Conservation (phyloP, 1,140 invertebrate species). For the Nylanderia fulva region DNA sequence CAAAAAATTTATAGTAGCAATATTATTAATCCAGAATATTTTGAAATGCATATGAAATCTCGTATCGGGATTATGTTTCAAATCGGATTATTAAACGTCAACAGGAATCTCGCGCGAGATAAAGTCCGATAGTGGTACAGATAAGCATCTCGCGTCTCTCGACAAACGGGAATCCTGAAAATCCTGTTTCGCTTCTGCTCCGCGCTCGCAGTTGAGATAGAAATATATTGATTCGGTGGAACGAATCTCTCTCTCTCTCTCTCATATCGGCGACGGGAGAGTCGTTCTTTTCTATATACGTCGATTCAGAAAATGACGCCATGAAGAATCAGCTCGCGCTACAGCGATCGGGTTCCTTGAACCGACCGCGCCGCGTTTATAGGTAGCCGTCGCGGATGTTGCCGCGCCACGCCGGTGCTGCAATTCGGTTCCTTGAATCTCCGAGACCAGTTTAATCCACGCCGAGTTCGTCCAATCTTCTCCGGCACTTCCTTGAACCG, state of each 20-base stretch:
- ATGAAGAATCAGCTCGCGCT: slow-evolving; percentile 29
- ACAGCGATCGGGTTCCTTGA: slow-evolving; percentile 56
- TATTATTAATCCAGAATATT: slow-evolving; percentile 17
- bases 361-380: slow-evolving; percentile 23
- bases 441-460: slow-evolving; percentile 59
- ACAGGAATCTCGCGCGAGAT: slow-evolving; percentile 25
- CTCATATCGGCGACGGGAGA: neutral
- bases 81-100: slow-evolving; percentile 50
- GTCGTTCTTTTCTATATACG: neutral
- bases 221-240: slow-evolving; percentile 47
- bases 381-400: slow-evolving; percentile 44
- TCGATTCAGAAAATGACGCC: slow-evolving; percentile 28
- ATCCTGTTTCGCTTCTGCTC: slow-evolving; percentile 46
- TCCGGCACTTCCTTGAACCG: slow-evolving; percentile 55
- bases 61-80: slow-evolving; percentile 23
- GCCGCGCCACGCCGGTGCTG: slow-evolving; percentile 9
- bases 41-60: slow-evolving; percentile 44
- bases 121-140: neutral
- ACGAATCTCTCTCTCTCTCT: slow-evolving; percentile 42
- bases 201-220: slow-evolving; percentile 5
- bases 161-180: slow-evolving; percentile 45
- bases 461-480: slow-evolving; percentile 56
- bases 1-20: slow-evolving; percentile 8
- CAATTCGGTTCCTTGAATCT: slow-evolving; percentile 65
- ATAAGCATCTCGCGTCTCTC: neutral